phyloP scores from a whole-genome alignment of 2,113 vertebrate species.

The Corydoras sp. region DNA sequence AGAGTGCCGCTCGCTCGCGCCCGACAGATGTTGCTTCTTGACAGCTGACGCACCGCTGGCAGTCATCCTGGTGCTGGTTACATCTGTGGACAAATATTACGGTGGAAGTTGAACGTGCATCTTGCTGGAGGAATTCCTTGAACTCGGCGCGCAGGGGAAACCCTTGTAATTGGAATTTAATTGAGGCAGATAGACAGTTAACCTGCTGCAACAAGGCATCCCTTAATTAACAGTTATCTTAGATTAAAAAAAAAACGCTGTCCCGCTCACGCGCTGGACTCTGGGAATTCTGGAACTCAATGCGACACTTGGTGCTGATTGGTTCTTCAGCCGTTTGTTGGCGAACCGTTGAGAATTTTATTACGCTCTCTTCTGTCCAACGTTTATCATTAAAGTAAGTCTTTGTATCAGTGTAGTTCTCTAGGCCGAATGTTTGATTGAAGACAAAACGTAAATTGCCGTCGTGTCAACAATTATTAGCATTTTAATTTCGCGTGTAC shows the following conservation, averaged over 20 bases:
- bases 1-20: not conserved
- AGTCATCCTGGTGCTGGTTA: not conserved
- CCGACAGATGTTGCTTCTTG: slow-evolving; percentile 21
- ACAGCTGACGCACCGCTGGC: slow-evolving; percentile 6
- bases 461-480: too few species aligned
- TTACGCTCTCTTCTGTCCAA: not conserved
- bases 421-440: too few species aligned
- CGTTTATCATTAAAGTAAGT: not conserved
- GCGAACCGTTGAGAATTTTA: not conserved
- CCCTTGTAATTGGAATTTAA: not conserved
- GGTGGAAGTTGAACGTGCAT: too few species aligned
- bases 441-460: too few species aligned
- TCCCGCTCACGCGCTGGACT: not conserved
- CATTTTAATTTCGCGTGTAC: too few species aligned
- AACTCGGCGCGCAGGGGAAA: not conserved
- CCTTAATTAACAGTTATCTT: not conserved
- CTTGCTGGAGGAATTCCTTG: too few species aligned
- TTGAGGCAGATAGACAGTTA: not conserved
- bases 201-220: not conserved
- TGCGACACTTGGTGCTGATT: not conserved
- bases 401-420: too few species aligned
- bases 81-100: not conserved
- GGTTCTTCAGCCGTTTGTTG: not conserved
- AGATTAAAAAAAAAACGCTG: not conserved
- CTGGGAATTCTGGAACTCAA: not conserved